These are phyloP conservation scores for Adelphocoris suturalis DNA, from an alignment of 2,888 invertebrate species.

Conservation along the genomic window DNA sequence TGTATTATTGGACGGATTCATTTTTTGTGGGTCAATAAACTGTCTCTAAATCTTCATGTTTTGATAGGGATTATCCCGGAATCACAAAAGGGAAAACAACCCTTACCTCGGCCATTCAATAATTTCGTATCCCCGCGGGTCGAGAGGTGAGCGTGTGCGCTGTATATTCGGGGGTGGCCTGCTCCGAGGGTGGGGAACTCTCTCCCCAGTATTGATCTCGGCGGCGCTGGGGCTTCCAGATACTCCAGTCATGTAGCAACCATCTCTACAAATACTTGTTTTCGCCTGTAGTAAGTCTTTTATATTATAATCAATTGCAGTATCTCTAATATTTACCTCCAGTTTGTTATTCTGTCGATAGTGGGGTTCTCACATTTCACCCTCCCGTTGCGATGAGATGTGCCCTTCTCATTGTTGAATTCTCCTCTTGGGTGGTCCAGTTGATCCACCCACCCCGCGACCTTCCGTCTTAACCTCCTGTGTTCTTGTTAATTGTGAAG, in stretches of 20 bases:
- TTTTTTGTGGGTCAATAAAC: no score
- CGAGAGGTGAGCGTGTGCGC: conserved; percentile 63
- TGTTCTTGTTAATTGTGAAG: conserved; percentile 20
- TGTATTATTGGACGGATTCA: no score
- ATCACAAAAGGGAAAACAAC: conserved; percentile 20
- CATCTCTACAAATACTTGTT: conserved; percentile 60
- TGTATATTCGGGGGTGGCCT: conserved; percentile 62
- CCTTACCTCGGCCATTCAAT: conserved; percentile 65
- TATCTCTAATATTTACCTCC: not conserved
- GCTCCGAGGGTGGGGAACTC: conserved; percentile 58
- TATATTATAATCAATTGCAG: not conserved
- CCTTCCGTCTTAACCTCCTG: conserved; percentile 8
- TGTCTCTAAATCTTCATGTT: not conserved
- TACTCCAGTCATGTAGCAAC: conserved; percentile 64
- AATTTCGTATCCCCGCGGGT: conserved; percentile 64
- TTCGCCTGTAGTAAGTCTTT: conserved; percentile 54
- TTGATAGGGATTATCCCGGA: conserved; percentile 9
- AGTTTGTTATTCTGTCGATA: not conserved
- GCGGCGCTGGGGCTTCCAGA: conserved; percentile 60
- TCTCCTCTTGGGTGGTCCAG: conserved; percentile 29
- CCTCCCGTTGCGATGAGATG: not conserved
- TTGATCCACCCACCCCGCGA: conserved; percentile 33
- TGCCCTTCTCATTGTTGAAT: not conserved
- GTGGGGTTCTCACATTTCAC: not conserved
- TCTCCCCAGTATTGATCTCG: conserved; percentile 60